A percentile compares a stretch with the other conserved stretches of the same genome.
phyloP scores from a whole-genome alignment of 2,113 vertebrate genomes.

The Acanthochromis polyacanthus region DNA sequence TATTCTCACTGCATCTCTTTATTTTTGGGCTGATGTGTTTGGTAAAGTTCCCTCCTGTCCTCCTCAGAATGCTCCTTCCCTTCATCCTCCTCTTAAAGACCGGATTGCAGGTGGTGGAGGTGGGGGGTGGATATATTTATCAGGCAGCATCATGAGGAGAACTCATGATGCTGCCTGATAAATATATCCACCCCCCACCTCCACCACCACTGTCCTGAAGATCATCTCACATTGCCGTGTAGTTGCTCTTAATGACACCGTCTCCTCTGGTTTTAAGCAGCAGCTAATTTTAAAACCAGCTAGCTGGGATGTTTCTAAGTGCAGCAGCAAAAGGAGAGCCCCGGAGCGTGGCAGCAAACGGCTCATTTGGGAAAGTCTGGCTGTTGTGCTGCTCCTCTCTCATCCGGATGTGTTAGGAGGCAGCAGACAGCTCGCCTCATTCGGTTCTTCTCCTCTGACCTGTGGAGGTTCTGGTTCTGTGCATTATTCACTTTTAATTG shows the following conservation, averaged over 20 bases:
- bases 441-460: conserved; percentile 53
- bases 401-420: conserved; percentile 2
- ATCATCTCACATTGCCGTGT: background rate
- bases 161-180: background rate
- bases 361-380: conserved; percentile 66
- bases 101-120: too few relatives aligned
- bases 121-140: too few relatives aligned
- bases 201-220: background rate
- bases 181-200: background rate
- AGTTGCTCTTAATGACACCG: background rate
- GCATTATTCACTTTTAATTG: conserved; percentile 68
- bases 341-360: conserved; percentile 58
- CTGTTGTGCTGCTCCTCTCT: conserved; percentile 28
- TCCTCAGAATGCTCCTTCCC: background rate
- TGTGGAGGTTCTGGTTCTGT: conserved; percentile 36
- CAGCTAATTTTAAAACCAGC: conserved; percentile 59
- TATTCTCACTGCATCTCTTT: background rate
- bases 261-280: conserved; percentile 27
- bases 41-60: background rate
- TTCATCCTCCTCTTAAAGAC: background rate
- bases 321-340: conserved; percentile 48
- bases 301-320: conserved; percentile 51
- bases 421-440: conserved; percentile 45
- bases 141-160: too few relatives aligned
- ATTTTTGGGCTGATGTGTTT: background rate